Evolutionary conservation across 2,797 vertebrate genomes (phyloP).

Genomic region (Sus cebifrons): DNA sequence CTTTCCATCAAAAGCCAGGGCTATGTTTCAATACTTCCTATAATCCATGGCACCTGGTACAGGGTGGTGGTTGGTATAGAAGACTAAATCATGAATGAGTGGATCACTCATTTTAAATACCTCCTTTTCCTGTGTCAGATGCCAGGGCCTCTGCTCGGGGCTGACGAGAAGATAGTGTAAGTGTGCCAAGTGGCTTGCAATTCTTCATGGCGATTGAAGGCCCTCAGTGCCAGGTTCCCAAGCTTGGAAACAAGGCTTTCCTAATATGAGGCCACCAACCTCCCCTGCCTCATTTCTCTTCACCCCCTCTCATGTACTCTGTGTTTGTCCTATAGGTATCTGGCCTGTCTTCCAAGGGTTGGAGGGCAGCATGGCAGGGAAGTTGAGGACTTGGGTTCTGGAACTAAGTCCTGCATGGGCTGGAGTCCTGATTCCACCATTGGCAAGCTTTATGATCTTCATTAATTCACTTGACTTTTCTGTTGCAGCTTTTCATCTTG

Average conservation of each 20-base stretch:
- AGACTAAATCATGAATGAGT: constrained; percentile 17
- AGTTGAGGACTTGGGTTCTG: background rate
- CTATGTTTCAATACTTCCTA: background rate
- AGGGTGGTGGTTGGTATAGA: background rate
- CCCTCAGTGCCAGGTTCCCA: background rate
- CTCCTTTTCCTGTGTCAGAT: background rate
- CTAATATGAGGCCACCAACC: background rate
- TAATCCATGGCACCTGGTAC: background rate
- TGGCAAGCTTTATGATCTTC: background rate
- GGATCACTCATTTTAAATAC: background rate
- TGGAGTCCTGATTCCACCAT: background rate
- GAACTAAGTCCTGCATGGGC: background rate
- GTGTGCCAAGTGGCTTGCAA: background rate
- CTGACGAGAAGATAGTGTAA: background rate
- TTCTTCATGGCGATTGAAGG: background rate
- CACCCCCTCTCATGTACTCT: fast-evolving
- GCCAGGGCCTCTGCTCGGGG: background rate
- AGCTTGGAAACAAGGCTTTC: background rate
- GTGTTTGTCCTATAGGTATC: background rate
- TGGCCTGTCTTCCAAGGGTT: background rate
- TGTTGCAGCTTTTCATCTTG: constrained; percentile 46
- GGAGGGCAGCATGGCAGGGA: background rate
- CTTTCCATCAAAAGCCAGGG: background rate
- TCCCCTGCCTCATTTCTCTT: background rate
- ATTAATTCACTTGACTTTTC: background rate